Conservation (phyloP, 2,113 vertebrate genomes). For the Dicaeum eximium region DNA sequence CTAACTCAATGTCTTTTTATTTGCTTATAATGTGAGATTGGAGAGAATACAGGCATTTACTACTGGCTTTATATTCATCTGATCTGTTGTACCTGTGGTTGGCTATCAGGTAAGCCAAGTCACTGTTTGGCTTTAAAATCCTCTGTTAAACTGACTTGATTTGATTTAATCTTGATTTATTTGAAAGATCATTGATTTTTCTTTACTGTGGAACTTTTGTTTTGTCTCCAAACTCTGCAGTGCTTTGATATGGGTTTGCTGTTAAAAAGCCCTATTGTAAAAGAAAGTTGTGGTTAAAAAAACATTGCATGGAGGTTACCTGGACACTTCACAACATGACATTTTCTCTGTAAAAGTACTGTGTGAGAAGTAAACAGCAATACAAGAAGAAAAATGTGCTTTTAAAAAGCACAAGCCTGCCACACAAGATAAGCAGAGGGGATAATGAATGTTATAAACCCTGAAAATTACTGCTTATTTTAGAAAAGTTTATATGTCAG, state of each 20-base stretch:
- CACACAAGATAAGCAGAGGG: conserved; percentile 57
- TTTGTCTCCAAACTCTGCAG: conserved; percentile 61
- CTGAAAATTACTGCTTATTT: conserved; percentile 59
- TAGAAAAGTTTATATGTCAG: conserved; percentile 56
- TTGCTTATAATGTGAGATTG: not conserved
- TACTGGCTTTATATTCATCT: not conserved
- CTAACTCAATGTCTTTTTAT: not conserved
- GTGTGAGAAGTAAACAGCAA: conserved; percentile 61
- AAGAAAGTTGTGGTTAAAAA: conserved; percentile 49
- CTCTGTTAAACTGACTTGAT: conserved; percentile 54
- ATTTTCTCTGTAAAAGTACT: conserved; percentile 66
- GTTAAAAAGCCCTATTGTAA: conserved; percentile 43
- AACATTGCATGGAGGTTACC: conserved; percentile 40
- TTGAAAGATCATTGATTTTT: conserved; percentile 71
- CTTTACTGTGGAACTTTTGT: conserved; percentile 42
- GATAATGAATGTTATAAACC: conserved; percentile 66
- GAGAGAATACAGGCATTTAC: not conserved
- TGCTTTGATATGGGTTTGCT: conserved; percentile 43
- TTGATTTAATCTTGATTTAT: conserved; percentile 69
- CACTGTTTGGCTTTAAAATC: conserved; percentile 31
- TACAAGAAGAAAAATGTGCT: conserved; percentile 56
- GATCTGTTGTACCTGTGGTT: not conserved
- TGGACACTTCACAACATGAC: conserved; percentile 51
- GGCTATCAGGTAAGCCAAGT: not conserved
- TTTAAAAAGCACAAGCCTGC: conserved; percentile 39